Evolutionary conservation across 2,888 invertebrate species (phyloP).

Genomic region (Tetragonisca angustula): DNA sequence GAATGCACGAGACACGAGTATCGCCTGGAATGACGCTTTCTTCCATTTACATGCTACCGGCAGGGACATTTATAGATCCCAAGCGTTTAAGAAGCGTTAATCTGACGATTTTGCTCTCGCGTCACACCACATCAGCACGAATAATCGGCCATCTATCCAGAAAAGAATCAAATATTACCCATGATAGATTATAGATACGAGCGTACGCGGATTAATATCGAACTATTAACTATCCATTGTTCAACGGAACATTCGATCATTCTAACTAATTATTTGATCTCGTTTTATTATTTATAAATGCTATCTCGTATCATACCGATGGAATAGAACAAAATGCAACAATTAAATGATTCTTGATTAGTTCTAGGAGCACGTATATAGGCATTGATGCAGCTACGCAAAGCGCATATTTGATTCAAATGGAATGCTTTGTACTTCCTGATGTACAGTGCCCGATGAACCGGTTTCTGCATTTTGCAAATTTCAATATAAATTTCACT

Average conservation of each 20-base stretch:
- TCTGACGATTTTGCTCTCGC: constrained; percentile 26
- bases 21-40: constrained; percentile 49
- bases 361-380: too few species aligned
- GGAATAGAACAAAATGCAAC: neutral
- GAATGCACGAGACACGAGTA: constrained; percentile 40
- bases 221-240: neutral
- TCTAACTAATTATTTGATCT: neutral
- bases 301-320: neutral
- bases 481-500: neutral
- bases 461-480: neutral
- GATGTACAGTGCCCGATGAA: neutral
- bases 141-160: neutral
- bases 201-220: neutral
- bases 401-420: neutral
- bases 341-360: neutral
- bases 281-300: neutral
- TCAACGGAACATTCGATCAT: constrained; percentile 9
- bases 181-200: neutral
- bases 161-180: neutral
- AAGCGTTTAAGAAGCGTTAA: constrained; percentile 25
- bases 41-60: constrained; percentile 50
- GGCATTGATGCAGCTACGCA: too few species aligned
- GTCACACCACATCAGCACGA: neutral
- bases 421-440: neutral
- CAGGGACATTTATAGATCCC: constrained; percentile 52